Evolutionary conservation across 2,888 invertebrate species (phyloP).

Genomic region (Ganaspis brasiliensis): DNA sequence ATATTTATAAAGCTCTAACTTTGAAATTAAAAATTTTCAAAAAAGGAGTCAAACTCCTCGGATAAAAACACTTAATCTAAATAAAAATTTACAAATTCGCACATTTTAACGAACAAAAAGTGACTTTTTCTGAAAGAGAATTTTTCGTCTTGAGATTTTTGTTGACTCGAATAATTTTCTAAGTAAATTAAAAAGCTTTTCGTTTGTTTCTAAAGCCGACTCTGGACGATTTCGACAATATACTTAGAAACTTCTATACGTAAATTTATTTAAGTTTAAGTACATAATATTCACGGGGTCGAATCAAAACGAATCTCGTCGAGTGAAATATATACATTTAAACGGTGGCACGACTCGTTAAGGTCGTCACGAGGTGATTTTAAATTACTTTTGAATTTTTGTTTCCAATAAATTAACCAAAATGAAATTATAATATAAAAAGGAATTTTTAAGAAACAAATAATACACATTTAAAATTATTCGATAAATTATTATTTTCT

Average conservation of each 20-base stretch:
- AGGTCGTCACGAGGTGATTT: conserved; percentile 36
- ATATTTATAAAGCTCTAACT: no score
- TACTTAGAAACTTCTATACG: conserved; percentile 1
- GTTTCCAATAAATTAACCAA: no score
- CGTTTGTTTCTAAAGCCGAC: not conserved
- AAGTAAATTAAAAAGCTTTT: not conserved
- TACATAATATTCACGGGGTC: conserved; percentile 32
- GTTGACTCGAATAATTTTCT: not conserved
- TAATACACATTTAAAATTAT: not conserved
- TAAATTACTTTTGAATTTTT: conserved; percentile 1
- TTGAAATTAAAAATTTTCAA: not conserved
- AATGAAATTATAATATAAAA: no score
- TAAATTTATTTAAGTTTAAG: conserved; percentile 31
- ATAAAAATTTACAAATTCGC: not conserved
- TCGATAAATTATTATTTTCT: no score
- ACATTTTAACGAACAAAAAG: no score
- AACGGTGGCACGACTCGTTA: conserved; percentile 27
- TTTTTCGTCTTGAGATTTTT: conserved; percentile 16
- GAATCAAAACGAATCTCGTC: conserved; percentile 22
- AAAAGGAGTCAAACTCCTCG: not conserved
- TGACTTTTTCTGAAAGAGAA: not conserved
- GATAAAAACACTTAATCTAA: not conserved
- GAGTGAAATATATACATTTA: conserved; percentile 13
- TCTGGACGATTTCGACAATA: conserved; percentile 22
- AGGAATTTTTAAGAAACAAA: no score